Conservation (phyloP, 2,888 invertebrate genomes). For the Andrena hattorfiana region DNA sequence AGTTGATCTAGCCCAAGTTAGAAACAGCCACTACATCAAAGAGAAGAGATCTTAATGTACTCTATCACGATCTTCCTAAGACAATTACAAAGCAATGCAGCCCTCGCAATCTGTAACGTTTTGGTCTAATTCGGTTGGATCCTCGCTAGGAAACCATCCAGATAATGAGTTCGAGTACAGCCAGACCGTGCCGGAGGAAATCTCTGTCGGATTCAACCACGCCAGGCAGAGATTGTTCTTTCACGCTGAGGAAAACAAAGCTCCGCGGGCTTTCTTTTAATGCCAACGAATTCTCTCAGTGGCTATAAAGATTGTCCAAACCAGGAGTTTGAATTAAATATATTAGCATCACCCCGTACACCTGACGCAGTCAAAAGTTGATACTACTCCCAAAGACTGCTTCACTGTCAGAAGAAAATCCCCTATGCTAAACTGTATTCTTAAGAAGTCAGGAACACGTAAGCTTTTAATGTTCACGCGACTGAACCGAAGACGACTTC, state of each 20-base stretch:
- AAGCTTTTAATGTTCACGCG: neutral
- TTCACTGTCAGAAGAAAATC: too few relatives aligned
- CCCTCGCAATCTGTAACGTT: constrained; percentile 21
- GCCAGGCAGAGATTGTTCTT: constrained; percentile 1
- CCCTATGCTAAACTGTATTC: too few relatives aligned
- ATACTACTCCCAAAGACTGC: too few relatives aligned
- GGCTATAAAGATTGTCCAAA: neutral
- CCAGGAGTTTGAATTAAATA: neutral
- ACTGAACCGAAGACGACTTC: neutral
- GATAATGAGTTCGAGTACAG: constrained; percentile 61
- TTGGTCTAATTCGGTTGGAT: constrained; percentile 37
- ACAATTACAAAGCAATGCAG: constrained; percentile 33
- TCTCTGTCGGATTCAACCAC: neutral
- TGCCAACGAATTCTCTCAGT: constrained; percentile 8
- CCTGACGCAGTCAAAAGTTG: too few relatives aligned
- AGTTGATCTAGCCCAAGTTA: neutral
- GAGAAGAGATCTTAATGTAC: constrained; percentile 21
- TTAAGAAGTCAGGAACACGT: constrained; percentile 11
- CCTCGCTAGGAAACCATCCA: constrained; percentile 38
- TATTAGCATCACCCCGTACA: too few relatives aligned
- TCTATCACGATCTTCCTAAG: constrained; percentile 13
- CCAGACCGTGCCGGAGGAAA: constrained; percentile 25
- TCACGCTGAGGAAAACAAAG: constrained; percentile 1
- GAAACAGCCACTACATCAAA: neutral
- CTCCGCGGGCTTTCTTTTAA: constrained; percentile 15